phyloP scores from a whole-genome alignment of 2,888 invertebrate genomes.

The Cloeon dipterum region DNA sequence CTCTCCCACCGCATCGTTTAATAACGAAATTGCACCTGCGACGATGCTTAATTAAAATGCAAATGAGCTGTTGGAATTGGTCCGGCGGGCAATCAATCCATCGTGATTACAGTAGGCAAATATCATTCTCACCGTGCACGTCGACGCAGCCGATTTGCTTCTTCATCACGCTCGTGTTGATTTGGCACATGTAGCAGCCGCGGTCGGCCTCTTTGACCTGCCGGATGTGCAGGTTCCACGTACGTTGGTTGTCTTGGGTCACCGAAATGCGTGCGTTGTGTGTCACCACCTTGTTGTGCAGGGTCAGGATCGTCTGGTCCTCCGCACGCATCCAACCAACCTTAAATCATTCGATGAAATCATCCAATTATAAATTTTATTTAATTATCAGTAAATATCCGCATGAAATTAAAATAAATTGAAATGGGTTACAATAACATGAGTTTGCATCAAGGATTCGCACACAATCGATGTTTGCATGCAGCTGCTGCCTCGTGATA shows the following conservation, averaged over 20 bases:
- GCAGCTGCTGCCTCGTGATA: no score
- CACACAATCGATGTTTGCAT: no score
- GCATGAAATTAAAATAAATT: no score
- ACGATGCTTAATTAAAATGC: not conserved
- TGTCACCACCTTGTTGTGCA: slow-evolving; percentile 48
- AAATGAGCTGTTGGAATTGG: not conserved
- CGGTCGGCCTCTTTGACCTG: slow-evolving; percentile 48
- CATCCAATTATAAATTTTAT: not conserved
- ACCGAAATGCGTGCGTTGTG: slow-evolving; percentile 48
- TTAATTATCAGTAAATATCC: not conserved
- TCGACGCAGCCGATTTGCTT: slow-evolving; percentile 55
- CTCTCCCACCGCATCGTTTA: not conserved
- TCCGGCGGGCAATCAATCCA: no score
- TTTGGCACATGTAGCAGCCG: slow-evolving; percentile 62
- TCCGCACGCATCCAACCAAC: slow-evolving; percentile 56
- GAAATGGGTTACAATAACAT: no score
- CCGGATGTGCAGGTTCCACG: slow-evolving; percentile 50
- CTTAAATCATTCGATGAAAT: slow-evolving; percentile 22
- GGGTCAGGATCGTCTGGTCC: slow-evolving; percentile 49
- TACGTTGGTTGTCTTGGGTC: slow-evolving; percentile 38
- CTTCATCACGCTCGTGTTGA: slow-evolving; percentile 54
- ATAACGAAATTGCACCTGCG: not conserved
- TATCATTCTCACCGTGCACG: slow-evolving; percentile 41
- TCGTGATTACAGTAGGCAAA: no score
- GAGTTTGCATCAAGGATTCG: no score